Evolutionary conservation across 1,140 invertebrate species (phyloP), one percentile per base, ranked within the genome.

Genomic region (Oreohelix idahoensis): DNA sequence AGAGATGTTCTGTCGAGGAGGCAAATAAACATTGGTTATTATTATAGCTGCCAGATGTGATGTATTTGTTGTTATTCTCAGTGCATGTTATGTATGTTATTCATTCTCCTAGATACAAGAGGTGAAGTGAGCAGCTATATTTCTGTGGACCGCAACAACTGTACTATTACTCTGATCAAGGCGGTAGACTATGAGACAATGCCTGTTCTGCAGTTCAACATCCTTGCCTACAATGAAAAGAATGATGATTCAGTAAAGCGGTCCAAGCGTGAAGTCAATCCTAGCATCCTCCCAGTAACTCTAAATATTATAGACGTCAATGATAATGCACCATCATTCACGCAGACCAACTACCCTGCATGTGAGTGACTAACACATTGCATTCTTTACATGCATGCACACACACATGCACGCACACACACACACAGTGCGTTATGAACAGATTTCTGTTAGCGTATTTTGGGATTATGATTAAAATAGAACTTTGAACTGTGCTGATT

Each of bases 271-370:
- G 86, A 86, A 17, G 66, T 81, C 5, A 87, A 89, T 74, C 87
- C 86, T 4, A 90, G 88, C 45, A 88, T 90, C 0, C 84, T 86
- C 0, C 86, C 83, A 17, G 85, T 90, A 26, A 83, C 74, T 29
- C 79, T 91, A 13, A 39, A 69, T 5, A 76, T 91, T 0, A 71
- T 39, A 15, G 88, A 91, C 75, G 81, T 71, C 17, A 90, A 91
- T 45, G 90, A 91, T 84, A 86, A 85, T 20, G 81, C 86, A 63
- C 90, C 90, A n/a, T 70, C 51, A 10, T 91, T 91, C 79, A 78
- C 81, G 17, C 29, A 87, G n/a, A 53, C 38, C 11, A 45, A 83
- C 26, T 90, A 90, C 51, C 79, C 84, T 84, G 89, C 86, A 76
- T 91, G 90, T 91, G 86, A 88, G 89, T 89, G 23, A 39, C n/a